Percentiles rank a stretch among this genome's conserved stretches.
phyloP scores from a whole-genome alignment of 2,113 vertebrate genomes.

The Bostrychus sinensis region DNA sequence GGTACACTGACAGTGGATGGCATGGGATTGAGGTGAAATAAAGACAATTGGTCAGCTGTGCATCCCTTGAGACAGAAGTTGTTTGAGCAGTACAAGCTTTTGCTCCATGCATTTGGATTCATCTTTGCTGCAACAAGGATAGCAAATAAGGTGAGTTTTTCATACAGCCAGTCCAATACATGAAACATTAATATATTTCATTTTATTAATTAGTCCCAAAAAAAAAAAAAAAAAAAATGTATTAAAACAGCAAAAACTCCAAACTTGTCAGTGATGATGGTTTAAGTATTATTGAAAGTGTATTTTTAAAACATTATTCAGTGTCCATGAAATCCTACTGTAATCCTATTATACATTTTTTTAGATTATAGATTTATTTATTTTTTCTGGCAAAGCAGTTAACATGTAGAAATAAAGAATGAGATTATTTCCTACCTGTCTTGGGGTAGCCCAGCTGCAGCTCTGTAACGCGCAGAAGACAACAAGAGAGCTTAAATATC shows the following conservation, averaged over 20 bases:
- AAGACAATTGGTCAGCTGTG: conserved; percentile 51
- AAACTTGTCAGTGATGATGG: too few species aligned
- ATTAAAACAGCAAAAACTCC: too few species aligned
- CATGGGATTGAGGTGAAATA: conserved; percentile 53
- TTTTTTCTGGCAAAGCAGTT: neutral
- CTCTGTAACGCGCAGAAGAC: conserved; percentile 10
- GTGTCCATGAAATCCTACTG: too few species aligned
- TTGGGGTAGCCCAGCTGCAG: conserved; percentile 10
- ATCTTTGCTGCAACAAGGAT: conserved; percentile 29
- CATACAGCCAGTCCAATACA: neutral
- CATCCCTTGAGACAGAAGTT: conserved; percentile 49
- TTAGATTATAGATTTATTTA: neutral
- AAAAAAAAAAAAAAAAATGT: too few species aligned
- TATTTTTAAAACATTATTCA: too few species aligned
- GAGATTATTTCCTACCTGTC: conserved; percentile 70
- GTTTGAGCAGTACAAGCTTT: conserved; percentile 45
- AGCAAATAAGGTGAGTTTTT: neutral
- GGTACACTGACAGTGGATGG: conserved; percentile 47
- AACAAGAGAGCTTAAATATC: conserved; percentile 27
- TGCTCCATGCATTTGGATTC: conserved; percentile 65
- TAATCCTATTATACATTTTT: neutral
- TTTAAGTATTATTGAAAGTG: too few species aligned
- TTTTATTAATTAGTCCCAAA: too few species aligned
- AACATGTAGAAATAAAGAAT: neutral
- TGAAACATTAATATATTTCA: neutral